Evolutionary conservation across 92 coral and sea anemone species (phyloP), one percentile per base, ranked within the genome.

Genomic region (Epizoanthus scotinus): DNA sequence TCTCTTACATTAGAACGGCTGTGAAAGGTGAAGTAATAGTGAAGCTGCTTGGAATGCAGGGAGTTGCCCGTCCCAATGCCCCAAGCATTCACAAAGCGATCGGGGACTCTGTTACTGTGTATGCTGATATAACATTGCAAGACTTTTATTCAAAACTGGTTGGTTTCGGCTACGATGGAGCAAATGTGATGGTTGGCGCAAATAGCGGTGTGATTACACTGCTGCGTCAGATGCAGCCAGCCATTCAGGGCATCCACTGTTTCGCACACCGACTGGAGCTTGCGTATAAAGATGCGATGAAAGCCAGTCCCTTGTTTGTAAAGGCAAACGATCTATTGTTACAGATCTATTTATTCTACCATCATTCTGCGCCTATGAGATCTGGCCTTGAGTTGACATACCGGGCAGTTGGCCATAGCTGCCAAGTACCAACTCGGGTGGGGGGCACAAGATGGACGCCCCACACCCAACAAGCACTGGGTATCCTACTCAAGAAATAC

Each of bases 221-320:
- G 24, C 77, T 82, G 60, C 31, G 47, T 21, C 61, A 70, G 42
- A 71, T 20, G 22, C 63, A 71, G 6, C 71, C 86, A 18, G 63
- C 27, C 55, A 31, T 82, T 14, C 27, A 58, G 25, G 63, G 72
- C 20, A 82, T 71, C 17, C 86, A 82, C 53, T 82, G 86, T 71
- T 82, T 70, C 40, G 86, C 71, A 1, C 79, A 71, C 63, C 65
- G 79, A 38, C 70, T 82, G 40, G 86, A 82, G 52, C 79, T 82
- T 0, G 79, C 80, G 3, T 83, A 72, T 25, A 83, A 60, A 17
- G 81, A 83, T 57, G 50, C 81, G 3, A 73, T 71, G 8, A 27
- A 68, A 26, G 61, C 54, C 57, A 52, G 58, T 28, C 44, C 55
- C 9, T 73, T 83, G 40, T 60, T 70, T 50, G 57, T 54, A 3